Evolutionary conservation across 2,888 invertebrate genomes (phyloP), one percentile per base, ranked within the genome.

Genomic region (Diarsia mendica): DNA sequence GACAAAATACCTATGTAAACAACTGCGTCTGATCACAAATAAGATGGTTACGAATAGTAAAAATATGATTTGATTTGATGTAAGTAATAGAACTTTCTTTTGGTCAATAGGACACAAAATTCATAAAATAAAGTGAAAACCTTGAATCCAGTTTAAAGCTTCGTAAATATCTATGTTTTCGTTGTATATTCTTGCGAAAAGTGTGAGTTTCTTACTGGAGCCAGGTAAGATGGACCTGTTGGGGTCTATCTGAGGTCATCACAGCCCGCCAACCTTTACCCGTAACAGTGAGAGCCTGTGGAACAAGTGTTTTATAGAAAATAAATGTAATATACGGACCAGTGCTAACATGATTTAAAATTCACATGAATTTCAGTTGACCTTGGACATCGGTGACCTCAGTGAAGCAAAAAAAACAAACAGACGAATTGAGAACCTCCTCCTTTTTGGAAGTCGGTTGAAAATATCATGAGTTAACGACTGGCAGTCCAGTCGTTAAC

Each of bases 221-320:
- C 39, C 55, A 74, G 20, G 0, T 39, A 39, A 39, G 46, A n/a
- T 10, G 46, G 39, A 49, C 23, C 4, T 10, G 46, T 18, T 8
- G n/a, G 11, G 18, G 13, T 33, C 9, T 13, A 18, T 46, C 11
- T 10, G 58, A 33, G 4, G 33, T 13, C 10, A 23, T 3, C 10
- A 13, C 4, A 55, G 20, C 39, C 39, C 15, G 23, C 61, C 8
- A 46, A 53, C 6, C 23, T 18, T 10, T 23, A 13, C 9, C 48
- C 23, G 46, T 39, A 13, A 4, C 48, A 15, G 6, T 18, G 4
- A 39, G 20, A 28, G 1, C 49, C 61, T 75, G 61, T 55, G 67
- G 18, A 79, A 55, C 46, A 55, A 13, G n/a, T 58, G 10, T 49
- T 23, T 75, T n/a, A 44, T 6, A 23, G n/a, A 64, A 13, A 80